These are phyloP conservation scores for Oxystoma pomonae DNA, from an alignment of 2,888 invertebrate species.

Conservation along the genomic window DNA sequence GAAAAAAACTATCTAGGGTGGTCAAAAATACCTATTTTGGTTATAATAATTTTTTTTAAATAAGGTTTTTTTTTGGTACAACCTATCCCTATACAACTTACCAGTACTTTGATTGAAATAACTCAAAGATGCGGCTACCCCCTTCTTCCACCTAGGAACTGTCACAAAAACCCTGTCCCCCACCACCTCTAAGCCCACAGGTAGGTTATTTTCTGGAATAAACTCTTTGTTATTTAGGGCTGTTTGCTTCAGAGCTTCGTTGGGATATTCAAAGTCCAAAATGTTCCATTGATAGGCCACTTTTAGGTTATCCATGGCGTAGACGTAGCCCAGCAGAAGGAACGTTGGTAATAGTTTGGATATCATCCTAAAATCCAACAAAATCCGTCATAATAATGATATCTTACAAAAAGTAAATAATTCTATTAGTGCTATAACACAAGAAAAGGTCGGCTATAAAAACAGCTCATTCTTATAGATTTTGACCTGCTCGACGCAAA, in stretches of 20 bases:
- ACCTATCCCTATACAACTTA: conserved; percentile 39
- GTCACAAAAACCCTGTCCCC: conserved; percentile 66
- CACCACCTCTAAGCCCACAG: conserved; percentile 70
- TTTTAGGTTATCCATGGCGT: conserved; percentile 56
- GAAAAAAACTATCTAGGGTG: too few relatives aligned
- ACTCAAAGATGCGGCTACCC: conserved; percentile 69
- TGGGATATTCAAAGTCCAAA: conserved; percentile 64
- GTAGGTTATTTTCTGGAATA: conserved; percentile 67
- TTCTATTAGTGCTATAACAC: too few relatives aligned
- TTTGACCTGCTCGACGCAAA: too few relatives aligned
- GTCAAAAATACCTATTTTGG: too few relatives aligned
- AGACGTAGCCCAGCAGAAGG: background rate
- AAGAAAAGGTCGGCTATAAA: too few relatives aligned
- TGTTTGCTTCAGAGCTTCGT: conserved; percentile 52
- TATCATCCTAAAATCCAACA: conserved; percentile 16
- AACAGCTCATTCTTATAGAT: too few relatives aligned
- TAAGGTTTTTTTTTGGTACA: too few relatives aligned
- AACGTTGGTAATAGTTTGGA: background rate
- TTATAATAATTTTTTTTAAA: too few relatives aligned
- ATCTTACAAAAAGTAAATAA: too few relatives aligned
- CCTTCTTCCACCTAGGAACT: conserved; percentile 69
- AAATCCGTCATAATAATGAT: too few relatives aligned
- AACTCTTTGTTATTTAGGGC: conserved; percentile 59
- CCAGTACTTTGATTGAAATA: conserved; percentile 66
- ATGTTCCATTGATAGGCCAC: conserved; percentile 71